Evolutionary conservation across 2,797 vertebrate genomes (phyloP), one percentile per base, ranked within the genome.

Genomic region (Danio aesculapii): DNA sequence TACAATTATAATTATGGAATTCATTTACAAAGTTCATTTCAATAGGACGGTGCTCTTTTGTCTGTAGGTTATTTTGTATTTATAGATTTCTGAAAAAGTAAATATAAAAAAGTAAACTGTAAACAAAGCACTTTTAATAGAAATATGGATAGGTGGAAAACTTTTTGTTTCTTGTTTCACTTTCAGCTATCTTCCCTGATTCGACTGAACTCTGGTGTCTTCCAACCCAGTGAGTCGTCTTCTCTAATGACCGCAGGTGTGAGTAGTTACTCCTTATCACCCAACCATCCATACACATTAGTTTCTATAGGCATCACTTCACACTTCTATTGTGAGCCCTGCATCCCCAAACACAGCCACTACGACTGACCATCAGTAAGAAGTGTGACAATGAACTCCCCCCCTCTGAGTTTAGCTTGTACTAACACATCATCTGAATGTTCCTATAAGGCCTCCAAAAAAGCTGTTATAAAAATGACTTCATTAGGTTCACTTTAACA

Each of bases 261-360:
- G 74, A 81, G 75, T 73, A 44, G 81, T 75, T 79, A 74, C 87
- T 82, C 79, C 78, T 84, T 72, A 86, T 76, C 72, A 72, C 70
- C 75, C 66, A 71, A 59, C 49, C 67, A 84, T 64, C 76, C 82
- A 86, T 82, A 85, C 79, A 84, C 72, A 81, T 82, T 82, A 87
- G 88, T 86, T 87, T 89, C 84, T 84, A 84, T 82, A 59, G 85
- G 77, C 73, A 62, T 69, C 84, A 84, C 85, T 85, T 89, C 71
- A 84, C 86, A 87, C 86, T 13, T 84, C 75, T 52, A 77, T 83
- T 81, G 77, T 84, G 69, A 52, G 58, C 46, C 62, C 71, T 76
- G 78, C 80, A 75, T 85, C 52, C 70, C 58, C 57, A 79, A 76
- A 71, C 85, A 82, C 58, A 80, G 77, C 77, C 63, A 76, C 68